phyloP scores from a whole-genome alignment of 2,113 vertebrate genomes.

The Carassius auratus region DNA sequence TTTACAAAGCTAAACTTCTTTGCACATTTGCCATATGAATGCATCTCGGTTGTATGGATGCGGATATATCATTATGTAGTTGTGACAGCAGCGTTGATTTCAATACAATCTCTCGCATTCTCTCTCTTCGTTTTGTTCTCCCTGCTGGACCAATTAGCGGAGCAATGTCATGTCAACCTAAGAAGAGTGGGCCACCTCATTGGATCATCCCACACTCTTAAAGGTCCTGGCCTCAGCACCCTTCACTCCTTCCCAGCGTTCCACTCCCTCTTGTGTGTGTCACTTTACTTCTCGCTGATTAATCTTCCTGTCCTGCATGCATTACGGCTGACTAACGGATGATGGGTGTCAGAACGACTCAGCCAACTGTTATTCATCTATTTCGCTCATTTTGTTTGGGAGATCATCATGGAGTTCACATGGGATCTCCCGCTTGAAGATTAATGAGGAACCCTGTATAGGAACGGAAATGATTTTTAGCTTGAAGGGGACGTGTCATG shows the following conservation, averaged over 20 bases:
- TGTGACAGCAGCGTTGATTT: not conserved
- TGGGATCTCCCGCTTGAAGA: not conserved
- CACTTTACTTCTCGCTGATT: conserved; percentile 3
- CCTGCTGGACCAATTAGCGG: not conserved
- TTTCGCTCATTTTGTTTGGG: conserved; percentile 27
- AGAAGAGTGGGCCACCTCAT: not conserved
- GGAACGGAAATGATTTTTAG: not conserved
- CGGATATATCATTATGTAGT: conserved; percentile 33
- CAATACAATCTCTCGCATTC: not conserved
- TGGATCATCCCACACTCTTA: not conserved
- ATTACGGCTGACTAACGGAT: conserved; percentile 1
- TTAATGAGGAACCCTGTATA: not conserved
- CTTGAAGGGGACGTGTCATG: not conserved
- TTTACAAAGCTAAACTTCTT: conserved; percentile 5
- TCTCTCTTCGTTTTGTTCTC: conserved; percentile 55
- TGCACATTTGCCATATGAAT: not conserved
- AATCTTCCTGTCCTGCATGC: not conserved
- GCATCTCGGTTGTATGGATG: not conserved
- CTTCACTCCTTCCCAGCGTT: not conserved
- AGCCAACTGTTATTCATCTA: conserved; percentile 20
- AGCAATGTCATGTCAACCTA: not conserved
- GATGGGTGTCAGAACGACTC: conserved; percentile 36
- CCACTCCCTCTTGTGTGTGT: not conserved
- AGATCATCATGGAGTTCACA: not conserved
- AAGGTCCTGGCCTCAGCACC: conserved; percentile 13